These are phyloP conservation scores for Netelia inedita DNA, from an alignment of 2,888 invertebrate species.

Conservation along the genomic window DNA sequence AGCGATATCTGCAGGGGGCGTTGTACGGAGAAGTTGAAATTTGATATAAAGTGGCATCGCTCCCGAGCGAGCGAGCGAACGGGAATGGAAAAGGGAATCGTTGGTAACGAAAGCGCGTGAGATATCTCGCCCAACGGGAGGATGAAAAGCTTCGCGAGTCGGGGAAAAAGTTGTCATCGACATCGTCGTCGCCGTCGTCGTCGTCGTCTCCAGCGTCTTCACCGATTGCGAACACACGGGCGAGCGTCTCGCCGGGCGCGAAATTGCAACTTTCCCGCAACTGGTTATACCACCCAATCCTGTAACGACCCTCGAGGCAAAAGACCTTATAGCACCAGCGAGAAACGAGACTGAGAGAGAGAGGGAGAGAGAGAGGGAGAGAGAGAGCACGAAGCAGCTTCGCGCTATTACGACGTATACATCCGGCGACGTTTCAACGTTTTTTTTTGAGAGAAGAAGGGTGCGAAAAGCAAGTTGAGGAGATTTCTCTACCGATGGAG, in stretches of 20 bases:
- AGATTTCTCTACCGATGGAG: slow-evolving; percentile 25
- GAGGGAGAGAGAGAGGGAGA: background rate
- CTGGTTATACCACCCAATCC: slow-evolving; percentile 63
- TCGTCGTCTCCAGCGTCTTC: slow-evolving; percentile 32
- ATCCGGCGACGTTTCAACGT: slow-evolving; percentile 30
- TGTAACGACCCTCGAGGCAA: slow-evolving; percentile 66
- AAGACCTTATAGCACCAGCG: slow-evolving; percentile 41
- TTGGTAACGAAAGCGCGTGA: slow-evolving; percentile 32
- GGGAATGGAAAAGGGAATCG: slow-evolving; percentile 12
- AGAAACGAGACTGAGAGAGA: background rate
- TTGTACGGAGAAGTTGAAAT: slow-evolving; percentile 60
- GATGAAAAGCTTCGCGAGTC: slow-evolving; percentile 51
- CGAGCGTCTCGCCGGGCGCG: slow-evolving; percentile 51
- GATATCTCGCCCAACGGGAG: background rate
- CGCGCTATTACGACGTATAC: slow-evolving; percentile 55
- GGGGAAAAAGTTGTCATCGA: slow-evolving; percentile 30
- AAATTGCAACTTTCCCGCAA: slow-evolving; percentile 67
- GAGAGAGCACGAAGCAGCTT: slow-evolving; percentile 48
- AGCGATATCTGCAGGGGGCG: slow-evolving; percentile 17
- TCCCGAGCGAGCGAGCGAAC: slow-evolving; percentile 7
- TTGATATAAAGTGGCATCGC: slow-evolving; percentile 59
- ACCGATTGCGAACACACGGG: slow-evolving; percentile 57
- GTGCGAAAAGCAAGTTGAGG: slow-evolving; percentile 46
- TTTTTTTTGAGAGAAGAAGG: slow-evolving; percentile 14
- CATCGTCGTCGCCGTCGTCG: slow-evolving; percentile 38